Evolutionary conservation across 1,140 invertebrate species (phyloP).

Genomic region (Cecropterus lyciades): DNA sequence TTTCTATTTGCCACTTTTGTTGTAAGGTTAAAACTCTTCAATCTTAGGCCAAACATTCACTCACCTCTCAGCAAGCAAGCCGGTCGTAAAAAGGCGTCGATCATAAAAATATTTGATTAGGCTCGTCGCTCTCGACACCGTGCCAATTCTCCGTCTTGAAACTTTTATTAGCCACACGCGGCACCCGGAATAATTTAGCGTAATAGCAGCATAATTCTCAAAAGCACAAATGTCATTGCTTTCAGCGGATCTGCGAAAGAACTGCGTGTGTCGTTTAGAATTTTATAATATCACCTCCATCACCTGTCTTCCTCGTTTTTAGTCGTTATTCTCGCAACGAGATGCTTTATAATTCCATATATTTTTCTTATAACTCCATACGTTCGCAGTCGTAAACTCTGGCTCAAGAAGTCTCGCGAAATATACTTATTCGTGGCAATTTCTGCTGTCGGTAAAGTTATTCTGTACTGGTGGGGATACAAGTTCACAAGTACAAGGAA

Average conservation of each 20-base stretch:
- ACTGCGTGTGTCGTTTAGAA: constrained; percentile 34
- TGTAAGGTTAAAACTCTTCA: constrained; percentile 1
- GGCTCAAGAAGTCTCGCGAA: constrained; percentile 19
- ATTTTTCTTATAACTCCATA: constrained; percentile 33
- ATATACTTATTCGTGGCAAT: constrained; percentile 33
- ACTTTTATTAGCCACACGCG: constrained; percentile 64
- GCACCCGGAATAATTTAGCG: constrained; percentile 61
- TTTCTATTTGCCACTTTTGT: no score
- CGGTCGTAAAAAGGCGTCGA: constrained; percentile 74
- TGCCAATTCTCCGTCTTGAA: constrained; percentile 64
- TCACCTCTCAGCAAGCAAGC: constrained; percentile 54
- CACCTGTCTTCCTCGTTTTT: constrained; percentile 27
- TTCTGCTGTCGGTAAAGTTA: constrained; percentile 35
- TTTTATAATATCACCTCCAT: constrained; percentile 41
- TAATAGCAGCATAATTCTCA: constrained; percentile 56
- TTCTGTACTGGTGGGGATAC: constrained; percentile 23
- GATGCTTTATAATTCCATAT: constrained; percentile 29
- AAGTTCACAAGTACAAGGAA: constrained; percentile 27
- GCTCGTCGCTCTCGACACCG: constrained; percentile 51
- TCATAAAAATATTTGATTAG: constrained; percentile 84
- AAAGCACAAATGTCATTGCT: constrained; percentile 30
- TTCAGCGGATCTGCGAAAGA: constrained; percentile 19
- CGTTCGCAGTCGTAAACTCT: constrained; percentile 32
- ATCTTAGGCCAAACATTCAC: constrained; percentile 41
- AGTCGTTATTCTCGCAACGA: constrained; percentile 28